Evolutionary conservation across 64 coral and sea anemone species (phyloP).

Genomic region (Montipora capricornis): DNA sequence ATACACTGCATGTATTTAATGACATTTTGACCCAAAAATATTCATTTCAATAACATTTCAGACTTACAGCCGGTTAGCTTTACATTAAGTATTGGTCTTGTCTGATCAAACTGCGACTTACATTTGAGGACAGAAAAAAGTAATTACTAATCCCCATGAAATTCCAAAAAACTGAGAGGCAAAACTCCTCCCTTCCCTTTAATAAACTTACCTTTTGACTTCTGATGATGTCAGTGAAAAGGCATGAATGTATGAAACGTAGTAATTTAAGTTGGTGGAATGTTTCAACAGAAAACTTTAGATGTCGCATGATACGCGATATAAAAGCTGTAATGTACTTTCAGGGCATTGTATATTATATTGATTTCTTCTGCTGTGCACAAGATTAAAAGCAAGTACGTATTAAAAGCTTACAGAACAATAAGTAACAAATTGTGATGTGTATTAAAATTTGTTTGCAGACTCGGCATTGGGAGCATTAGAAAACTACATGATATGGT

Average conservation of each 20-base stretch:
- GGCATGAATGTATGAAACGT: slow-evolving; percentile 3
- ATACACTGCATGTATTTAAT: not conserved
- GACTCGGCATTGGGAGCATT: too few relatives aligned
- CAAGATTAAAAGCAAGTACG: too few relatives aligned
- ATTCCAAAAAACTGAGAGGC: slow-evolving; percentile 10
- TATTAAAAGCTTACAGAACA: too few relatives aligned
- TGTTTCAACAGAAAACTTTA: not conserved
- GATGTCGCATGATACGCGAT: not conserved
- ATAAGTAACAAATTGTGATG: too few relatives aligned
- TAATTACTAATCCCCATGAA: slow-evolving; percentile 6
- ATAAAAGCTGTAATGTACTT: not conserved
- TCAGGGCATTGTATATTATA: not conserved
- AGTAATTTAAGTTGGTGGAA: slow-evolving; percentile 7
- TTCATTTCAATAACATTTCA: too few relatives aligned
- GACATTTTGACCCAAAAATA: not conserved
- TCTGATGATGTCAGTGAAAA: slow-evolving; percentile 7
- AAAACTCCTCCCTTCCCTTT: slow-evolving; percentile 6
- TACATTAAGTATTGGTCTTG: too few relatives aligned
- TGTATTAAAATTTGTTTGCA: too few relatives aligned
- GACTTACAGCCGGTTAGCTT: too few relatives aligned
- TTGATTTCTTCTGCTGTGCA: too few relatives aligned
- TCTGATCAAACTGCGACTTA: not conserved
- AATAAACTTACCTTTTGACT: not conserved
- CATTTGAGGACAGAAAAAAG: slow-evolving; percentile 8
- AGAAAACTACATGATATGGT: too few relatives aligned